Evolutionary conservation across 2,888 invertebrate genomes (phyloP).

Genomic region (Scelioninae gen. 2): DNA sequence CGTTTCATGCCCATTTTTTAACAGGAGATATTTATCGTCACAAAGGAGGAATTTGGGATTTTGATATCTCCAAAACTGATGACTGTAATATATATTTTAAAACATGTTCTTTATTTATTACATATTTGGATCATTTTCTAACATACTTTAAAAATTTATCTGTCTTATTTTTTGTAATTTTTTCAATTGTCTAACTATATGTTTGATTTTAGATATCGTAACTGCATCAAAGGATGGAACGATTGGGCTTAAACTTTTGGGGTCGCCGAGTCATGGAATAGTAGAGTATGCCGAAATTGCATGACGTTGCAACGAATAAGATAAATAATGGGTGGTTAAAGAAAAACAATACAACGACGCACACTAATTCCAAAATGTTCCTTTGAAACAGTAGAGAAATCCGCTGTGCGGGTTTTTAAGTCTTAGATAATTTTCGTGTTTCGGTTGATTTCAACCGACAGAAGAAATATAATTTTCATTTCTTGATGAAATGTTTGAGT

Average conservation of each 20-base stretch:
- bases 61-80: constrained; percentile 39
- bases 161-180: too few relatives aligned
- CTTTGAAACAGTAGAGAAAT: neutral
- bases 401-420: constrained; percentile 22
- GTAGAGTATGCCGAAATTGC: constrained; percentile 76
- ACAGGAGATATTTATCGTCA: constrained; percentile 33
- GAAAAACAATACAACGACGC: neutral
- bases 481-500: constrained; percentile 23
- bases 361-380: constrained; percentile 15
- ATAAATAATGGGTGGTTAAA: neutral
- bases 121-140: too few relatives aligned
- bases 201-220: constrained; percentile 71
- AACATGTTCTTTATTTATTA: too few relatives aligned
- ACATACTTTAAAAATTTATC: too few relatives aligned
- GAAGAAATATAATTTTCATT: neutral
- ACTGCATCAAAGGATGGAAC: constrained; percentile 76
- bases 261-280: constrained; percentile 76
- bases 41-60: constrained; percentile 39
- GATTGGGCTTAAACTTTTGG: constrained; percentile 75
- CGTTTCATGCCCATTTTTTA: constrained; percentile 25
- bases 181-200: too few relatives aligned
- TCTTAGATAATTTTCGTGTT: neutral
- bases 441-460: neutral
- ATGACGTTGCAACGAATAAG: constrained; percentile 64
- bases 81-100: constrained; percentile 32